Percentiles rank a stretch among this genome's conserved stretches.
Evolutionary conservation across 1,140 invertebrate species (phyloP).

Genomic region (Aphelinus atriplicis): DNA sequence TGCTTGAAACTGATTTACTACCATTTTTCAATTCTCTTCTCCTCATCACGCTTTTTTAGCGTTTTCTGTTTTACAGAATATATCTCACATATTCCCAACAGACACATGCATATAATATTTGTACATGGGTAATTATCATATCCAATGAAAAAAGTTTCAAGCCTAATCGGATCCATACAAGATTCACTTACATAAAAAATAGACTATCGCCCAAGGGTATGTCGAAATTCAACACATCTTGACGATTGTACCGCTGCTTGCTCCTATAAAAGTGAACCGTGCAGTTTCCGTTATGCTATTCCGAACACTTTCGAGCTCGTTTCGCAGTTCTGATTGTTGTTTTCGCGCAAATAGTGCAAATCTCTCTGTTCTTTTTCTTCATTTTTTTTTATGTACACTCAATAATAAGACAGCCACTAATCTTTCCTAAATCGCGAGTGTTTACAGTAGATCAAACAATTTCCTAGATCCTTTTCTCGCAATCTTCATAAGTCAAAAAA

Average conservation of each 20-base stretch:
- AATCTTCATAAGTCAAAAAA: constrained; percentile 42
- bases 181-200: constrained; percentile 64
- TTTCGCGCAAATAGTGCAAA: constrained; percentile 34
- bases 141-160: constrained; percentile 57
- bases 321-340: constrained; percentile 36
- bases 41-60: constrained; percentile 36
- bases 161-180: constrained; percentile 56
- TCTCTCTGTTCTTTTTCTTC: constrained; percentile 31
- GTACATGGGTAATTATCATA: constrained; percentile 60
- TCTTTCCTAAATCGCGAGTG: constrained; percentile 46
- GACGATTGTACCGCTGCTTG: constrained; percentile 47
- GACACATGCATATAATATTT: constrained; percentile 58
- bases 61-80: constrained; percentile 56
- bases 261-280: constrained; percentile 27
- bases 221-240: constrained; percentile 47
- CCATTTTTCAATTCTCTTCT: constrained; percentile 40
- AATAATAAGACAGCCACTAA: constrained; percentile 37
- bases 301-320: constrained; percentile 38
- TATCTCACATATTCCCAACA: constrained; percentile 52
- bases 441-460: constrained; percentile 46
- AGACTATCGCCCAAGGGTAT: constrained; percentile 59
- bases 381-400: constrained; percentile 36
- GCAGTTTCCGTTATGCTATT: not conserved
- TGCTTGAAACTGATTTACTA: constrained; percentile 36
- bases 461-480: constrained; percentile 45